Conservation (phyloP, 2,797 vertebrate species). For the Picus viridis region DNA sequence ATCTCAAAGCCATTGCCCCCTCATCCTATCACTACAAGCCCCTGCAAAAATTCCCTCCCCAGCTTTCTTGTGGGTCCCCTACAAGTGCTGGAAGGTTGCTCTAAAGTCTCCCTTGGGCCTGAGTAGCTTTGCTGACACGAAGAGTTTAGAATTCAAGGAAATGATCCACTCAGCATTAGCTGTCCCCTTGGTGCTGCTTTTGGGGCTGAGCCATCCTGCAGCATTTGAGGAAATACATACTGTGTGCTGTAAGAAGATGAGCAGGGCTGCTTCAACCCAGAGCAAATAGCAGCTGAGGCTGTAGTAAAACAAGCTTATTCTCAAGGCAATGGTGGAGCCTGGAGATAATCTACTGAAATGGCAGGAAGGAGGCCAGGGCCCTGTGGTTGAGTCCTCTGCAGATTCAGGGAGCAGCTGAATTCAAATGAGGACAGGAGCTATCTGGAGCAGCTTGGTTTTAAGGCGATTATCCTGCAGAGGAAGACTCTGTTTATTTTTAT, state of each 20-base stretch:
- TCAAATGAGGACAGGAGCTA: background rate
- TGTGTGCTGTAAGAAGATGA: background rate
- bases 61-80: no score
- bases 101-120: no score
- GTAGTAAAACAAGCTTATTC: conserved; percentile 10
- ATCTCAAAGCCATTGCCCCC: no score
- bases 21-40: no score
- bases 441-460: background rate
- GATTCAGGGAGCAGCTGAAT: background rate
- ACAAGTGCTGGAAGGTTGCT: no score
- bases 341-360: background rate
- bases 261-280: background rate
- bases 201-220: rapidly evolving
- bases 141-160: background rate
- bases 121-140: rapidly evolving
- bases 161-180: rapidly evolving
- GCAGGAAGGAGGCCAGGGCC: conserved; percentile 1
- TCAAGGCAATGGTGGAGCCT: background rate
- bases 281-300: background rate
- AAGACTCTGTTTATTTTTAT: background rate
- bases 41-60: no score
- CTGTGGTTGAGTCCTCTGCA: background rate
- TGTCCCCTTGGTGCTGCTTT: rapidly evolving
- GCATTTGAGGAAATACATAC: background rate
- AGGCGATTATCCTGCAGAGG: conserved; percentile 1